Base-by-base conservation (phyloP, 2,797 vertebrate genomes). In the Cygnus olor region DNA sequence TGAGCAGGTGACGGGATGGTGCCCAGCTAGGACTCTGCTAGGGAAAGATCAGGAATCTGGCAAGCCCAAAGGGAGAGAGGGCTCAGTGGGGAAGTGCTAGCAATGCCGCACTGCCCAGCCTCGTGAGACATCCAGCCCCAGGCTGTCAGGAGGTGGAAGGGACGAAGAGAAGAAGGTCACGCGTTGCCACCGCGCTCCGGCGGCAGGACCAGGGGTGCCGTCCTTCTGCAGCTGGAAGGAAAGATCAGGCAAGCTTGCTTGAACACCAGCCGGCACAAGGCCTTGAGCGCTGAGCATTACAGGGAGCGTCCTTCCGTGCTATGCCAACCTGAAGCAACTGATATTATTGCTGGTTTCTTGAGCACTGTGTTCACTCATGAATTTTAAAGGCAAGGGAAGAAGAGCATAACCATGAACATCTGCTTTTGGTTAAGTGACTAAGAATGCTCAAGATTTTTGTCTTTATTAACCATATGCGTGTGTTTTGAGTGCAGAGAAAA, bases 111-210 rank as follows among this genome's bases (percentile, higher is more conserved):
- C 16, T 1, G 1, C 40, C 24, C 0, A 0, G 77, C 57, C 47
- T 40, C 38, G 0, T 1, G 65, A 40, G 34, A 6, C 32, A 32
- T 11, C 38, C 65, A 20, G 57, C 2, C 21, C 9, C 1, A 13
- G 68, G 70, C 85, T 53, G 56, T 6, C 34, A 45, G 61, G 2
- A 79, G 70, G 83, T 61, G 60, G 78, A 80, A 49, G 30, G 30
- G 28, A 87, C 49, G 47, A 66, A 88, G 71, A n/a, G 85, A 91
- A 82, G 27, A 38, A 77, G 85, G 85, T 74, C 89, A 85, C 2
- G 1, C 4, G 0, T 30, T 77, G 93, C 73, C 85, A 58, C 60
- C 0, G 1, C 2, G 2, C 38, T 72, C 2, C 0, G 2, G 74
- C 78, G 51, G 87, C 90, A 82, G 89, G 53, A 88, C 44, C 91